A percentile compares a stretch with the other conserved stretches of the same genome.
Evolutionary conservation across 2,797 vertebrate species (phyloP).

Genomic region (Australoheros facetus): DNA sequence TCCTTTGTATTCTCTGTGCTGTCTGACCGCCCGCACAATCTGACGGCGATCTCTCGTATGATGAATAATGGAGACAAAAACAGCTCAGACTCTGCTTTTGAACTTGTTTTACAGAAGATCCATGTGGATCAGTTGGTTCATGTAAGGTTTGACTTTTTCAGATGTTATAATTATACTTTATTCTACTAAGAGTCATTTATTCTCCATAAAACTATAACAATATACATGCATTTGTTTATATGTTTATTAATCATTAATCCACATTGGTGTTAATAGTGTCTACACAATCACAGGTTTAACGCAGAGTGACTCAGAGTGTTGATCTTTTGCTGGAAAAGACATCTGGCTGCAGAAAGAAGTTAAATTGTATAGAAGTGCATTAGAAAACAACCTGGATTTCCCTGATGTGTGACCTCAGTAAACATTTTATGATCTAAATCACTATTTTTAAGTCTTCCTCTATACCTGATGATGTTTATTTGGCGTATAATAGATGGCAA

Average conservation of each 20-base stretch:
- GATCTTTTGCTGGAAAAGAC: not conserved
- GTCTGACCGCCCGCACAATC: conserved; percentile 42
- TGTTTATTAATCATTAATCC: not conserved
- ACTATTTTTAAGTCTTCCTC: not conserved
- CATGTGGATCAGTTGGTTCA: not conserved
- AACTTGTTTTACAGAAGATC: conserved; percentile 16
- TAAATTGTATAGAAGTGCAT: not conserved
- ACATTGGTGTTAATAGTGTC: not conserved
- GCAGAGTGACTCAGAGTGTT: not conserved
- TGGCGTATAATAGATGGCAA: not conserved
- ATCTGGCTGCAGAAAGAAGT: not conserved
- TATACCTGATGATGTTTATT: not conserved
- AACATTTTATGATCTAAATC: not conserved
- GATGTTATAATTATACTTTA: not conserved
- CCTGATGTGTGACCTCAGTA: not conserved
- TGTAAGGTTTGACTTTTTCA: not conserved
- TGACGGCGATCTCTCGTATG: conserved; percentile 18
- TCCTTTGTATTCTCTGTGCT: conserved; percentile 58
- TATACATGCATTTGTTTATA: not conserved
- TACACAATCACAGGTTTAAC: not conserved
- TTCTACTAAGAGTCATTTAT: not conserved
- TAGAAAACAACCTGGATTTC: not conserved
- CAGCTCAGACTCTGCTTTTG: not conserved
- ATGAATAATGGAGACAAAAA: conserved; percentile 49
- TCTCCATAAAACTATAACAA: not conserved